Conservation (phyloP, 2,113 vertebrate genomes). For the Cynopterus brachyotis region DNA sequence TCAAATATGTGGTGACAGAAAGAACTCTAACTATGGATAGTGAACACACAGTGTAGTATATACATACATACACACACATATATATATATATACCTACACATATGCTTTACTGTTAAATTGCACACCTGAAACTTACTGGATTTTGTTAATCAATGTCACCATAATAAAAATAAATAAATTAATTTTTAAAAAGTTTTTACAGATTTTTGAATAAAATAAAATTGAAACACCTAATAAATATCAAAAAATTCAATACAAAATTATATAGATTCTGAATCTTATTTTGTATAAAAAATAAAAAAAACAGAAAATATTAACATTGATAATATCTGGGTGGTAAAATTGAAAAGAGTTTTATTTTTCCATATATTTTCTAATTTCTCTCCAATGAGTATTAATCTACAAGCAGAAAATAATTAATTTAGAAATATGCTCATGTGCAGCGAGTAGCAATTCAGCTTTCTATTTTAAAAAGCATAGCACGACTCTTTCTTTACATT, state of each 20-base stretch:
- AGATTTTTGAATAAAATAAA: not conserved
- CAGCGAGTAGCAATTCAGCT: not conserved
- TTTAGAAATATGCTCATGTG: conserved; percentile 7
- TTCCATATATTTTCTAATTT: not conserved
- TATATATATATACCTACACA: too few relatives aligned
- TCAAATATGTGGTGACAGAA: too few relatives aligned
- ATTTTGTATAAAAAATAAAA: not conserved
- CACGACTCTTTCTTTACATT: not conserved
- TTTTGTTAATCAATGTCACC: too few relatives aligned
- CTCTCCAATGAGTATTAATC: not conserved
- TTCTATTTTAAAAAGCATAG: not conserved
- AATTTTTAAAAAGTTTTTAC: not conserved
- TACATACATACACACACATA: too few relatives aligned
- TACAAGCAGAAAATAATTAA: conserved; percentile 15
- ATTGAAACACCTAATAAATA: not conserved
- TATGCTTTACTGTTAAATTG: too few relatives aligned
- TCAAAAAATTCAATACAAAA: not conserved
- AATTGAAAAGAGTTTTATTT: not conserved
- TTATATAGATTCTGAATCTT: not conserved
- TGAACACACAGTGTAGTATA: too few relatives aligned
- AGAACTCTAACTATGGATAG: too few relatives aligned
- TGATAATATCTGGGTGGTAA: not conserved
- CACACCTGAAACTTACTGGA: too few relatives aligned
- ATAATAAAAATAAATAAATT: too few relatives aligned
- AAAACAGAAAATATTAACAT: not conserved